Percentiles rank a stretch among this genome's conserved stretches.
Conservation (phyloP, 2,797 vertebrate species). For the Xiphophorus birchmanni region DNA sequence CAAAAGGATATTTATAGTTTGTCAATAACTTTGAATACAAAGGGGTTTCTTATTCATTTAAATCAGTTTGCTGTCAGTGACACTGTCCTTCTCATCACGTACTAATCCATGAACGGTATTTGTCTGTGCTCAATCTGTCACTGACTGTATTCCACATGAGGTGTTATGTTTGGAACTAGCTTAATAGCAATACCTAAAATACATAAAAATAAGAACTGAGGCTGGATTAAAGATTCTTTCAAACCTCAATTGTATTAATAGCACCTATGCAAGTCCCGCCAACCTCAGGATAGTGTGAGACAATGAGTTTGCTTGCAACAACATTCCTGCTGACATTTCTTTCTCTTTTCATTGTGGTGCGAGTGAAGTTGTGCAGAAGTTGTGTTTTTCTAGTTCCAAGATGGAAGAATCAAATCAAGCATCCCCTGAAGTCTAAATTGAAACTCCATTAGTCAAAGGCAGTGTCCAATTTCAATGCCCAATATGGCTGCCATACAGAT, state of each 20-base stretch:
- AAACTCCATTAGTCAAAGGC: neutral
- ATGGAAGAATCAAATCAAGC: neutral
- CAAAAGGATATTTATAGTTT: neutral
- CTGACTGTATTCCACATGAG: slow-evolving; percentile 44
- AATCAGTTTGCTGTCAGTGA: neutral
- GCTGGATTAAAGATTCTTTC: neutral
- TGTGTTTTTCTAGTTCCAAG: neutral
- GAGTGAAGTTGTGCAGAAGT: neutral
- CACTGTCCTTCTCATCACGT: neutral
- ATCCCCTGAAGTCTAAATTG: neutral
- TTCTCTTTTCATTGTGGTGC: neutral
- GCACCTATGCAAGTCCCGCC: slow-evolving; percentile 66
- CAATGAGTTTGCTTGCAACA: slow-evolving; percentile 26
- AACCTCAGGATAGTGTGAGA: slow-evolving; percentile 61
- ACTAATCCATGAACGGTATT: slow-evolving; percentile 15
- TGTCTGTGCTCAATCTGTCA: slow-evolving; percentile 16
- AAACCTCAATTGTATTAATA: slow-evolving; percentile 31
- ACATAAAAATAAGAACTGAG: neutral
- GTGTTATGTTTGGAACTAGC: slow-evolving; percentile 18
- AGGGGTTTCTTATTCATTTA: neutral
- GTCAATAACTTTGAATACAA: neutral
- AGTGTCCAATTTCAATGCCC: neutral
- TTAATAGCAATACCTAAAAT: slow-evolving; percentile 49
- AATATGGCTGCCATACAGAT: neutral
- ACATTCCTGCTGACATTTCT: slow-evolving; percentile 9